Evolutionary conservation across 2,797 vertebrate genomes (phyloP), one percentile per base, ranked within the genome.

Genomic region (Myotis findleyi): DNA sequence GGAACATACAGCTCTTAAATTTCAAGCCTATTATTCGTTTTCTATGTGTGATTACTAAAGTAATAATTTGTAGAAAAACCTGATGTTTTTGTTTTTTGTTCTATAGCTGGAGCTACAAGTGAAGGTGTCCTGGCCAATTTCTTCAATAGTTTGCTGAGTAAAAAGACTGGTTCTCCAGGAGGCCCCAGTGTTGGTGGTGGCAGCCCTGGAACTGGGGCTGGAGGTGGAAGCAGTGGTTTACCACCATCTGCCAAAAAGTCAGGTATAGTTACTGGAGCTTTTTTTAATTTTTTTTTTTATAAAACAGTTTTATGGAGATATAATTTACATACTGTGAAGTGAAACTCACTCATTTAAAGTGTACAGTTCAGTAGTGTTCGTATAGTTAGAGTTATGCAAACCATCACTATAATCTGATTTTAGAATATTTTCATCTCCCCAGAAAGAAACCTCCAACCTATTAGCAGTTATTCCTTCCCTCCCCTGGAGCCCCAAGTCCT

Each of bases 61-160:
- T 79, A 64, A 44, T 87, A 89, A 91, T 77, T 62, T 82, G 38
- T 44, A 79, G 57, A 30, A 77, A 49, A 87, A 66, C 5, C 5
- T 57, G 64, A 36, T 51, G 64, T 76, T 93, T 85, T 89, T 94
- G 92, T 49, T 86, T 81, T 17, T 97, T 87, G 51, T 92, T 92
- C 5, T 96, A 62, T 93, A 99, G 98, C 99, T 98, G 99, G 99
- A 98, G 99, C 99, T 97, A 99, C 99, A 95, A 99, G 99, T 55
- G 99, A 99, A 98, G 99, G 99, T 7, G 99, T 99, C 88, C 98
- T 99, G 98, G 99, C 99, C 89, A 99, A 99, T 97, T 99, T 99
- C 98, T 99, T 99, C 97, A 99, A 99, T 97, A 99, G 99, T 96
- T 99, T 99, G 96, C 98, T 99, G 98, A 99, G 99, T 97, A 99